Conservation (phyloP, 2,797 vertebrate species). For the Microchirus variegatus region DNA sequence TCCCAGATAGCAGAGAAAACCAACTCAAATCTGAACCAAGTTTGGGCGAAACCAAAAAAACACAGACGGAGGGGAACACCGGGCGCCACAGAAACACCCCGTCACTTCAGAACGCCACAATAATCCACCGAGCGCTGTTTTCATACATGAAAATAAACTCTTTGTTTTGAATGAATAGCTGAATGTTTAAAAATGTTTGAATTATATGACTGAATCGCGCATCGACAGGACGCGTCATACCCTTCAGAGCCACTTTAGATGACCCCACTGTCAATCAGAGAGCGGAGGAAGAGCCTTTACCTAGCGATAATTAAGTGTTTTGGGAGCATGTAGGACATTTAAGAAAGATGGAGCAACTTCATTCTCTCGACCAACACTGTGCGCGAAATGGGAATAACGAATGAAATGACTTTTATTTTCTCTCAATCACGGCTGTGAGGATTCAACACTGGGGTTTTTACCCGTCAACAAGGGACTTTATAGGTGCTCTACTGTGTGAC, state of each 20-base stretch:
- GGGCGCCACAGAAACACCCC: not conserved
- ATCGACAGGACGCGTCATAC: conserved; percentile 35
- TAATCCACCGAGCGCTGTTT: accelerated
- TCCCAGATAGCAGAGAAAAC: conserved; percentile 67
- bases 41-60: conserved; percentile 83
- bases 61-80: conserved; percentile 76
- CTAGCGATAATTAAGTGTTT: conserved; percentile 69
- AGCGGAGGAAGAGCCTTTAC: conserved; percentile 59
- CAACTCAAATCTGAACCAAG: conserved; percentile 83
- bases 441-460: no score
- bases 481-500: no score
- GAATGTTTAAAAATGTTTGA: not conserved
- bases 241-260: conserved; percentile 44
- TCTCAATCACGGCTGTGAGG: no score
- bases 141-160: accelerated
- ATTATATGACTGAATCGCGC: not conserved
- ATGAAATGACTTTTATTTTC: not conserved
- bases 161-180: accelerated
- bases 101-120: accelerated
- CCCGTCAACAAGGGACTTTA: no score
- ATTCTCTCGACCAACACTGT: conserved; percentile 23
- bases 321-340: conserved; percentile 53
- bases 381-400: conserved; percentile 9
- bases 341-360: conserved; percentile 50
- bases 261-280: conserved; percentile 79